Conservation (phyloP, 2,113 vertebrate genomes). For the Microcebus lehilahytsara region DNA sequence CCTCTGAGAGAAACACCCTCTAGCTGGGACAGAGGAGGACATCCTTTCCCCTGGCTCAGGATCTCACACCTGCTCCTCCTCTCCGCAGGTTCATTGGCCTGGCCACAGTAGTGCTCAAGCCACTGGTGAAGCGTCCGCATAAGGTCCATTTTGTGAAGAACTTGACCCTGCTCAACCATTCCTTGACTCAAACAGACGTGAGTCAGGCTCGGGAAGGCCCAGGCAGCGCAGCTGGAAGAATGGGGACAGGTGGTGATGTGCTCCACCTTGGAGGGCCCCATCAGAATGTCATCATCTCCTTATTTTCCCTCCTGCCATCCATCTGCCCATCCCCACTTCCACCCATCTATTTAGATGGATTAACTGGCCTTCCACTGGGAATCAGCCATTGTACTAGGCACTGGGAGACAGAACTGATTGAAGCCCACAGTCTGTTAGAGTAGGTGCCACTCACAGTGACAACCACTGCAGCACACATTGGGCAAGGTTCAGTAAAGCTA, state of each 20-base stretch:
- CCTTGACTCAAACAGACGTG: slow-evolving; percentile 66
- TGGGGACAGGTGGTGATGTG: background rate
- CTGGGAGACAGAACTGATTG: background rate
- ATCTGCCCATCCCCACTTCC: background rate
- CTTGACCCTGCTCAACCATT: slow-evolving; percentile 52
- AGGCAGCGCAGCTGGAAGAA: background rate
- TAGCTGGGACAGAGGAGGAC: background rate
- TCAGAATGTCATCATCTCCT: background rate
- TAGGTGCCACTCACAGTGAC: background rate
- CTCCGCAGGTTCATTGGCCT: slow-evolving; percentile 70
- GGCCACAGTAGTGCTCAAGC: slow-evolving; percentile 59
- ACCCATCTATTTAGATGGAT: background rate
- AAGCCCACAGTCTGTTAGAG: background rate
- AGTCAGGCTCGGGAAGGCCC: background rate
- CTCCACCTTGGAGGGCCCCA: background rate
- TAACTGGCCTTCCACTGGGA: no score
- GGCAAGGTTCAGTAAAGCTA: background rate
- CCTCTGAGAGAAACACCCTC: background rate
- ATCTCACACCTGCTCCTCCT: background rate
- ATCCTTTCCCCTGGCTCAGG: background rate
- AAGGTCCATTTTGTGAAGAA: slow-evolving; percentile 53
- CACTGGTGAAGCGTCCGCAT: background rate
- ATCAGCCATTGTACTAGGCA: no score
- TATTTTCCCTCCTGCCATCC: background rate
- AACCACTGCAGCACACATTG: background rate